phyloP scores from a whole-genome alignment of 2,797 vertebrate genomes.

The Anas acuta region DNA sequence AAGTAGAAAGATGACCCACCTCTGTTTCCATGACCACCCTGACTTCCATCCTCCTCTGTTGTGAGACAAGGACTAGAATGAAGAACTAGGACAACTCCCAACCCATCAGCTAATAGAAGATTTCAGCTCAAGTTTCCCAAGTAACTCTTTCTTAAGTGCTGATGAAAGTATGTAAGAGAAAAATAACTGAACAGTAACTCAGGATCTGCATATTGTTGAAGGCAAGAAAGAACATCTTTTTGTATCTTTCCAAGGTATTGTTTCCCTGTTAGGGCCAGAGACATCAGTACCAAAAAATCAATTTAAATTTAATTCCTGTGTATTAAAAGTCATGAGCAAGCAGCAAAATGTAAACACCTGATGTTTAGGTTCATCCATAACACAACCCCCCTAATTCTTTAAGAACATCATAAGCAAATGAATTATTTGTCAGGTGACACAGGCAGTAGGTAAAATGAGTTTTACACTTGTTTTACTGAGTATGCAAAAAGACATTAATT shows the following conservation, averaged over 20 bases:
- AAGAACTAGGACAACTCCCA: background rate
- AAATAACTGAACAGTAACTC: background rate
- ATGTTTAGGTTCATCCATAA: background rate
- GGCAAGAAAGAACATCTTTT: background rate
- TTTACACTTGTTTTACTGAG: background rate
- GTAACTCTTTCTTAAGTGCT: background rate
- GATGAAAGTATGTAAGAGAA: background rate
- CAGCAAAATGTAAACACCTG: background rate
- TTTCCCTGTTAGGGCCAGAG: background rate
- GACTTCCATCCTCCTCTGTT: too few species aligned
- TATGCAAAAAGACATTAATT: background rate
- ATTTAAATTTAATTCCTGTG: background rate
- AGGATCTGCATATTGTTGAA: background rate
- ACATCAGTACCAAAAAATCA: background rate
- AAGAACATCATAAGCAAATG: background rate
- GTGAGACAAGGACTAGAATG: background rate
- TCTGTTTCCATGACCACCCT: fast-evolving
- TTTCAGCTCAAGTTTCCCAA: background rate
- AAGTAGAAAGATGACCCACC: background rate
- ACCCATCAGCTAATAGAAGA: background rate
- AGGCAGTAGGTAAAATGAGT: background rate
- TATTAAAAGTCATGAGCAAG: background rate
- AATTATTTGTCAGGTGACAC: background rate
- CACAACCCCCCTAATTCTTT: background rate
- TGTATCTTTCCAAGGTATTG: background rate